Evolutionary conservation across 2,797 vertebrate species (phyloP).

Genomic region (Aythya fuligula): DNA sequence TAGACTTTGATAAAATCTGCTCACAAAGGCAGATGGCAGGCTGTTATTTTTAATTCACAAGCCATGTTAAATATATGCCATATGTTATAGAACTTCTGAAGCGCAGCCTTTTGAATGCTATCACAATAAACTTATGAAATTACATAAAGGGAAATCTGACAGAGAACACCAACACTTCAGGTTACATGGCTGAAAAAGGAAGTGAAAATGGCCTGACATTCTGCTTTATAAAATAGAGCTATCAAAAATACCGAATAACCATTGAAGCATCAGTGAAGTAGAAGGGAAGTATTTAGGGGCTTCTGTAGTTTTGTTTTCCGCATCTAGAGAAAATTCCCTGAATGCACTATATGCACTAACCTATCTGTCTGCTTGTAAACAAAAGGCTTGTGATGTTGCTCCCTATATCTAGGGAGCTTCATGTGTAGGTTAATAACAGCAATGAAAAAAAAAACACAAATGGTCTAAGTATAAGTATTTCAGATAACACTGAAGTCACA

Average conservation of each 20-base stretch:
- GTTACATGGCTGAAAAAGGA: slow-evolving; percentile 75
- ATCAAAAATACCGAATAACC: slow-evolving; percentile 33
- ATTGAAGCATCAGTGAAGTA: slow-evolving; percentile 34
- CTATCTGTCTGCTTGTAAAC: background rate
- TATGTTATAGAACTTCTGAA: slow-evolving; percentile 84
- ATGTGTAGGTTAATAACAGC: background rate
- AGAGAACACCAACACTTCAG: slow-evolving; percentile 68
- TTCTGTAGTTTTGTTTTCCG: slow-evolving; percentile 38
- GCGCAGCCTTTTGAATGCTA: slow-evolving; percentile 81
- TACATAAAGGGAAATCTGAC: slow-evolving; percentile 79
- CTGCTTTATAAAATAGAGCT: slow-evolving; percentile 57
- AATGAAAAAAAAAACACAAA: background rate
- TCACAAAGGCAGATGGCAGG: slow-evolving; percentile 84
- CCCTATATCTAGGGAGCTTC: background rate
- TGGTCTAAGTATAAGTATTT: background rate
- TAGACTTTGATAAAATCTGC: slow-evolving; percentile 83
- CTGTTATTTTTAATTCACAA: slow-evolving; percentile 88
- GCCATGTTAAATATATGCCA: slow-evolving; percentile 86
- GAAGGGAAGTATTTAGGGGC: slow-evolving; percentile 15
- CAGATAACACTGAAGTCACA: background rate
- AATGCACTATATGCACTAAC: background rate
- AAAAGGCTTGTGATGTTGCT: background rate
- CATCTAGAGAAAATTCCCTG: background rate
- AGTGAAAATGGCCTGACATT: slow-evolving; percentile 72
- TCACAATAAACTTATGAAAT: slow-evolving; percentile 81